Base-by-base conservation (phyloP, 2,797 vertebrate genomes). In the Periparus ater region DNA sequence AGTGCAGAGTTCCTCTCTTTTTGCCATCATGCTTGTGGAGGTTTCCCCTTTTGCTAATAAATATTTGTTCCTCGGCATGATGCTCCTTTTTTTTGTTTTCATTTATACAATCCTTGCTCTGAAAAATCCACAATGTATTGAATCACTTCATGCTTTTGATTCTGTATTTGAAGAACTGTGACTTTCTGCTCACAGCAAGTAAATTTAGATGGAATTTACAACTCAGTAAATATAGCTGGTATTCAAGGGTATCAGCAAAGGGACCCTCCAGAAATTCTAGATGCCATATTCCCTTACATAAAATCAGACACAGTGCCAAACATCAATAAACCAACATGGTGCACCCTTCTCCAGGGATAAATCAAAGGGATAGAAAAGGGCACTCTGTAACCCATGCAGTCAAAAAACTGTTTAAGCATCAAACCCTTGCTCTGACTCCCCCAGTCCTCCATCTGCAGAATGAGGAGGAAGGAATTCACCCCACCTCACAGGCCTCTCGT, bases 121-220 rank as follows among this genome's bases (percentile, higher is more conserved):
- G 30, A 60, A 81, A 74, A 51, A 66, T 38, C 3, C 21, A 47
- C 50, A 21, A 8, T 3, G 2, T 68, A 50, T 14, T n/a, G 36
- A 74, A 71, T 47, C 61, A 19, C 45, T 45, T 13, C 45, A 29
- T n/a, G 45, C 42, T 13, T 87, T 87, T 66, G 48, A 66, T 65
- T 83, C 53, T 25, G 10, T 81, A 51, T 88, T 87, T 77, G 70
- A 86, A 81, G 65, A 95, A 70, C 20, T 42, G 58, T 34, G 27
- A 40, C n/a, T 77, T 91, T 82, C 36, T 62, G 47, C 44, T 68
- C 38, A 40, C 1, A 87, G 34, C 36, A 77, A 85, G 42, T 81
- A 85, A 95, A 93, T 51, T 89, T n/a, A 89, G 65, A 42, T 84
- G 53, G 65, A 80, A 78, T 88, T 72, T 65, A 72, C n/a, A 70